Percentiles rank a stretch among this genome's conserved stretches.
phyloP scores from a whole-genome alignment of 2,113 vertebrate species.

The Actinemys pallida region DNA sequence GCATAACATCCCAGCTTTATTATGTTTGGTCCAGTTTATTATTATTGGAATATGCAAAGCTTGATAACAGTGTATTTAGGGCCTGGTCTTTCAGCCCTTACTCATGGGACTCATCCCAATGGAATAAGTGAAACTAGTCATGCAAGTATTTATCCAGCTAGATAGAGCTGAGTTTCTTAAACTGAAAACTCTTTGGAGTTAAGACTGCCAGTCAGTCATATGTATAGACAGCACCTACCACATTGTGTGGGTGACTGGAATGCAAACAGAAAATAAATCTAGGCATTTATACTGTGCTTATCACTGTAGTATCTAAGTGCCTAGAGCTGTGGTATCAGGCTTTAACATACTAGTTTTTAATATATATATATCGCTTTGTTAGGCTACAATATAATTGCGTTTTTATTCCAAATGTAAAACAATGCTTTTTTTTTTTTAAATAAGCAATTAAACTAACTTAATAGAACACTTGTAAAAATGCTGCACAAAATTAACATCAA shows the following conservation, averaged over 20 bases:
- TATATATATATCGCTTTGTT: not conserved
- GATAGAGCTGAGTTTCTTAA: not conserved
- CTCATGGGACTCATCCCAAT: not conserved
- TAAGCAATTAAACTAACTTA: not conserved
- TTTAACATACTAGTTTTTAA: not conserved
- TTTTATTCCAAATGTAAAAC: not conserved
- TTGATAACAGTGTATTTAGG: not conserved
- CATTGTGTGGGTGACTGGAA: not conserved
- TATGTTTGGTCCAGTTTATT: not conserved
- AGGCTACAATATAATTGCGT: not conserved
- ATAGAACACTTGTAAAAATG: not conserved
- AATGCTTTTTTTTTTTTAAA: not conserved
- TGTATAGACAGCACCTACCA: not conserved
- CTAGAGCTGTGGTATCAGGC: not conserved
- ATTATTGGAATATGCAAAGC: not conserved
- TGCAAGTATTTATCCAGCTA: not conserved
- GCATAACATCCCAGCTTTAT: not conserved
- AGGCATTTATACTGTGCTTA: not conserved
- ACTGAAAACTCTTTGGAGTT: not conserved
- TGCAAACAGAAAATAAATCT: not conserved
- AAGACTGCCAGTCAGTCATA: not conserved
- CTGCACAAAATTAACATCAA: not conserved
- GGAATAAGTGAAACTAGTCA: not conserved
- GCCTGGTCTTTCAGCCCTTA: not conserved
- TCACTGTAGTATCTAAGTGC: not conserved